Evolutionary conservation across 2,113 vertebrate species (phyloP), one percentile per base, ranked within the genome.

Genomic region (Rhodinocichla rosea): DNA sequence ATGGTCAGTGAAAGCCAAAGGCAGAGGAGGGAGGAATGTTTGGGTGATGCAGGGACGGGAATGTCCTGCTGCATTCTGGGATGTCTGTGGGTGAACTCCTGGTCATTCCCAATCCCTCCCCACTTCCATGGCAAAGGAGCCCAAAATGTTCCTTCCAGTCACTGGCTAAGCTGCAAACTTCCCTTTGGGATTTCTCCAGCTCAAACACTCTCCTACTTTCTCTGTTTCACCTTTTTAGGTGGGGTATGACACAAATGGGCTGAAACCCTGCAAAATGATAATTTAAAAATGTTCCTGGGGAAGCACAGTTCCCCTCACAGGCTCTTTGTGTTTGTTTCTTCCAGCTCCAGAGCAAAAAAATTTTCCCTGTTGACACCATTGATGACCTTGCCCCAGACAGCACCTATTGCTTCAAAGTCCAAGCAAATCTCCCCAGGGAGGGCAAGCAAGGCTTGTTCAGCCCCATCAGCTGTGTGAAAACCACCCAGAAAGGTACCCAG

Each of bases 361-460:
- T 82, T 60, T 75, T 94, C 81, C 42, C 88, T 19, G 26, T 40
- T 9, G 37, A 88, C 13, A 70, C 40, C 69, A 78, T 98, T 22
- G 11, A 69, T 15, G 62, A 65, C 9, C 98, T 98, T 15, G 92
- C 78, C 40, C 97, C 98, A 52, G 93, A 94, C 27, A 98, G 96
- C 21, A 97, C 91, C 7, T 98, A 98, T 1, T 98, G 98, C 76
- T 87, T 98, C 88, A 97, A 95, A 84, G 98, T 97, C 19, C 95
- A 90, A 64, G 98, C 97, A 23, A 24, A 9, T 9, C 35, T 91
- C 5, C 13, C 0, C 21, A 0, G 0, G 1, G 55, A 77, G 0
- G 5, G 0, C 1, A 89, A 79, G 28, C 4, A 23, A 10, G 95
- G 95, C 33, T 30, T 71, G 13, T 96, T 95, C 50, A 98, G 97